Base-by-base conservation (phyloP, 2,888 invertebrate species). In the Lysandra bellargus region DNA sequence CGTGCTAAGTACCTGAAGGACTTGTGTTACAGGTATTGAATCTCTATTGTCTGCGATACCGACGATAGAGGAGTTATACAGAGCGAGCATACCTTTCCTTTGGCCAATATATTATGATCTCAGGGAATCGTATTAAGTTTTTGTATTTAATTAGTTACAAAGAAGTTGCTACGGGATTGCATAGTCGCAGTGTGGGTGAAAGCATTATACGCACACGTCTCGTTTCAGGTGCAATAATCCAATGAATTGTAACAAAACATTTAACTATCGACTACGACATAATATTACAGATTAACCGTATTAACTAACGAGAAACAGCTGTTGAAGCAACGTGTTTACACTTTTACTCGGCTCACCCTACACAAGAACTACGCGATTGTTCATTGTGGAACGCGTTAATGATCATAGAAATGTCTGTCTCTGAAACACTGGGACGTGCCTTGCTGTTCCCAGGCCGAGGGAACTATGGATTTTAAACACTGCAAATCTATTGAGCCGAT, bases 351-450 rank as follows among this genome's bases (percentile, higher is more conserved):
- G 88, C 86, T 69, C 33, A 69, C 69, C 69, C 33, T 86, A 88
- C 85, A 89, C 86, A 91, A 91, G 89, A 90, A 90, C 84, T 88
- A 87, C 87, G 87, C 85, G 88, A 91, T 91, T 92, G 90, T 92
- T 90, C 89, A 88, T 87, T 87, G 89, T 89, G 88, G 85, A 85
- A 84, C 85, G 85, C 82, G 83, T 84, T 85, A 86, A 84, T 86
- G 85, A 85, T 85, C 82, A 85, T 92, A 92, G 93, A 93, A 93
- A 93, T 93, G 91, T 89, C 85, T 75, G 74, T 30, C 64, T 78
- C 17, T 69, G 69, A 81, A 78, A 80, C n/a, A 78, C 72, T 33
- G 69, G 64, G 69, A 49, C 69, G 78, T 73, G 23, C 57, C 73
- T 17, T 72, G 17, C 7, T 72, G 69, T 73, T 64, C 69, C 23